Base-by-base conservation (phyloP, 2,113 vertebrate genomes). In the Ginglymostoma cirratum region DNA sequence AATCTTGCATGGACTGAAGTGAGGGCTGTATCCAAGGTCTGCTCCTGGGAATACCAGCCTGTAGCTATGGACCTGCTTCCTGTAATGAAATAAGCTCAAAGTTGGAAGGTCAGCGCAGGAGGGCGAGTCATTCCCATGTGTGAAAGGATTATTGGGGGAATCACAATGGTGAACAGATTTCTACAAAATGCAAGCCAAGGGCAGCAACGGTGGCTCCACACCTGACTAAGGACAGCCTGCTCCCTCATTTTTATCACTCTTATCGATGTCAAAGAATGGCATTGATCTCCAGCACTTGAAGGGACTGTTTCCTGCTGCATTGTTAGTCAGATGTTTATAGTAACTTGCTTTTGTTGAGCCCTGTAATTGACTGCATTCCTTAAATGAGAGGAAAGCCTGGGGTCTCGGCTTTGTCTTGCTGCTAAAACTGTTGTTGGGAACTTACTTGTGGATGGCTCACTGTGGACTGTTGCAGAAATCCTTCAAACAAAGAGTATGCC, bases 321-420 rank as follows among this genome's bases (percentile, higher is more conserved):
- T 89, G 86, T 89, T 89, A 2, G 24, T 67, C 38, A n/a, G 61
- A 38, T 67, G 19, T 17, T 94, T 67, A 42, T 38, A 66, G 90
- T 67, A 42, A 34, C 61, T 19, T 94, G 30, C 65, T 94, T 94
- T 66, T 94, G 90, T 94, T 67, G n/a, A 93, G 61, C 55, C n/a
- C 19, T 67, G 38, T 67, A 67, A 42, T 94, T 94, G 34, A 38
- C 34, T 66, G 34, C 34, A 94, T 94, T 66, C 61, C 17, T 94
- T 94, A 65, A 94, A 94, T 94, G 27, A 34, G 38, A 94, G 90
- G 65, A 67, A 67, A 34, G n/a, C n/a, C 27, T 65, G 65, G 61
- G 21, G 65, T 66, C 90, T 5, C 55, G 55, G 24, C 6, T 23
- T 2, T 52, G 23, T 55, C 42, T 55, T 89, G 38, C 48, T 66